These are phyloP conservation scores for Aegypius monachus DNA, from an alignment of 2,113 vertebrate species.

Conservation along the genomic window DNA sequence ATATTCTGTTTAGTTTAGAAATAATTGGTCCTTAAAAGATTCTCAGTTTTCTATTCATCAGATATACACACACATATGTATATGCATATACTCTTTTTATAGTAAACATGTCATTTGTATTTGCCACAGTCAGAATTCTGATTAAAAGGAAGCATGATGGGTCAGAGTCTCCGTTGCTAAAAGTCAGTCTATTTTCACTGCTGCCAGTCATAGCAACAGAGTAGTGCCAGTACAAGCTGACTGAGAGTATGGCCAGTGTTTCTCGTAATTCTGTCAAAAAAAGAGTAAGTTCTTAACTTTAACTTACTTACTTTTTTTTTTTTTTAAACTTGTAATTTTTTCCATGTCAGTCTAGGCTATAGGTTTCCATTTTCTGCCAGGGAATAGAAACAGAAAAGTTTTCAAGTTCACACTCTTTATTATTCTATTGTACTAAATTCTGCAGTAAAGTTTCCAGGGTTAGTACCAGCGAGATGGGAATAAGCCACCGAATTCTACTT, in stretches of 20 bases:
- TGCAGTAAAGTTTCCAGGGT: background rate
- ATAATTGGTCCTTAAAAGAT: slow-evolving; percentile 35
- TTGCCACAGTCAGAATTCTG: background rate
- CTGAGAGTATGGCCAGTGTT: background rate
- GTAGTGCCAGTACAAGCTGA: rapidly evolving
- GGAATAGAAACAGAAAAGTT: background rate
- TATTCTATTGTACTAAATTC: background rate
- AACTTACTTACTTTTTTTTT: background rate
- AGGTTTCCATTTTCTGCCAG: background rate
- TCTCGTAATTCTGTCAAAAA: background rate
- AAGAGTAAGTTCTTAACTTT: background rate
- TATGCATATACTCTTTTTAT: background rate
- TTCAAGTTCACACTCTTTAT: background rate
- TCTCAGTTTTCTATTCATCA: slow-evolving; percentile 2
- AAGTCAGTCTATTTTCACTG: background rate
- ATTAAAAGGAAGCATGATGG: background rate
- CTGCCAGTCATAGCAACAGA: background rate
- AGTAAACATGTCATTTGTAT: background rate
- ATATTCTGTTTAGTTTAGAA: slow-evolving; percentile 25
- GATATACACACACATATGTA: background rate
- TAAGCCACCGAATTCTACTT: background rate
- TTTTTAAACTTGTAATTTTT: background rate
- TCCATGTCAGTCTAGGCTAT: background rate
- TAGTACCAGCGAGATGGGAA: background rate
- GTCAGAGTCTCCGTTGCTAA: background rate